phyloP scores from a whole-genome alignment of 2,888 invertebrate genomes.

The Drosophila limbata region DNA sequence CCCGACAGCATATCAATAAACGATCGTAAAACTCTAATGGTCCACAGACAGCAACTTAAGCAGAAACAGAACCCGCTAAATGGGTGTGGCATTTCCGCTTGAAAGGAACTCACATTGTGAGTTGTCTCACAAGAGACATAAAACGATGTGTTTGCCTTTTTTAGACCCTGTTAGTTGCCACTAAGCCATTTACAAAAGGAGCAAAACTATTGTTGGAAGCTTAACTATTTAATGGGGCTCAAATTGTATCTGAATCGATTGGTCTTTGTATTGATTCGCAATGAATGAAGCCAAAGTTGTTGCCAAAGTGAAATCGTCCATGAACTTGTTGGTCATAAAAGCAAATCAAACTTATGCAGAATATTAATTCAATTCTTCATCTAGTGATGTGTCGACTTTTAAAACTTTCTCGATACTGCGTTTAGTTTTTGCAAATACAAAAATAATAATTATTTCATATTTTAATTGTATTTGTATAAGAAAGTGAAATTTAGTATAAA shows the following conservation, averaged over 20 bases:
- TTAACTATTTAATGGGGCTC: slow-evolving; percentile 29
- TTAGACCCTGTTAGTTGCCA: slow-evolving; percentile 16
- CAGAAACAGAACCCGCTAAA: slow-evolving; percentile 35
- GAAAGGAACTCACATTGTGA: slow-evolving; percentile 41
- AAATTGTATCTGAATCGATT: slow-evolving; percentile 11
- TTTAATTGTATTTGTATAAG: no score
- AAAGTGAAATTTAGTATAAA: no score
- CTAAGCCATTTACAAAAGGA: slow-evolving; percentile 57
- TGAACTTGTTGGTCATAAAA: slow-evolving; percentile 41
- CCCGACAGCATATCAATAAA: slow-evolving; percentile 65
- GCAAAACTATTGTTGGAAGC: slow-evolving; percentile 36
- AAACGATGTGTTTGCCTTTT: slow-evolving; percentile 53
- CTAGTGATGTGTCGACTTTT: not conserved
- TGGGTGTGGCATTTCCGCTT: slow-evolving; percentile 73
- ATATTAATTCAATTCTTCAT: slow-evolving; percentile 20
- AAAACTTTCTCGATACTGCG: not conserved
- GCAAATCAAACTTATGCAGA: slow-evolving; percentile 25
- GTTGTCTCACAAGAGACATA: slow-evolving; percentile 36
- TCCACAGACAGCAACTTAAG: not conserved
- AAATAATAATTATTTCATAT: no score
- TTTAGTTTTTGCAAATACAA: no score
- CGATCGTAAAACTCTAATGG: slow-evolving; percentile 63
- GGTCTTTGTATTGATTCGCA: slow-evolving; percentile 44
- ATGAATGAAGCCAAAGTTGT: slow-evolving; percentile 22
- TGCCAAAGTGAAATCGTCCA: slow-evolving; percentile 56